Percentiles rank a stretch among this genome's conserved stretches.
These are phyloP conservation scores for Amazona ochrocephala DNA, from an alignment of 2,797 vertebrate genomes.

Conservation along the genomic window DNA sequence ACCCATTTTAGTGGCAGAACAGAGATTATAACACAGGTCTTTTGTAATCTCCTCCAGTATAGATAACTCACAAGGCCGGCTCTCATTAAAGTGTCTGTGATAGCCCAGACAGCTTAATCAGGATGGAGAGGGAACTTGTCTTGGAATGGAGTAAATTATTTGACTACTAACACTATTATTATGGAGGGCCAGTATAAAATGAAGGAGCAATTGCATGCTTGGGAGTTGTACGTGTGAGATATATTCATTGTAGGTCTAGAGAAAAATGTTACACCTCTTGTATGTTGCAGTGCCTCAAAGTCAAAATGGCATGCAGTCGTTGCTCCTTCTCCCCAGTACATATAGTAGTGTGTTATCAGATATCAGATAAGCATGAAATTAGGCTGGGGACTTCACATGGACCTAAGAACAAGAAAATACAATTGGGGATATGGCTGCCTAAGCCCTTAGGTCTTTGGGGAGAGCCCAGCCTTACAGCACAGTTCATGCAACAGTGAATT, in stretches of 20 bases:
- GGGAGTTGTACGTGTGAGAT: not conserved
- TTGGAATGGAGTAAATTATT: not conserved
- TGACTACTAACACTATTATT: not conserved
- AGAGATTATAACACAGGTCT: not conserved
- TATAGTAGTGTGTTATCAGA: not conserved
- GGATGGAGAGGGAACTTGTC: not conserved
- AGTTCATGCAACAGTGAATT: conserved; percentile 37
- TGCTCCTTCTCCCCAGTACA: not conserved
- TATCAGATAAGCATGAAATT: conserved; percentile 12
- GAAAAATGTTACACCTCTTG: not conserved
- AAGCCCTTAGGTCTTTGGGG: conserved; percentile 61
- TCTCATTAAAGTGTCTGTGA: not conserved
- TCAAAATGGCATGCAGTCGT: not conserved
- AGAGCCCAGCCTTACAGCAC: conserved; percentile 56
- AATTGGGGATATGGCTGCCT: conserved; percentile 68
- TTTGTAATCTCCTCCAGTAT: not conserved
- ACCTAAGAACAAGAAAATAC: conserved; percentile 62
- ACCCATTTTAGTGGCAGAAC: not conserved
- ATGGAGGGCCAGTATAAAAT: not conserved
- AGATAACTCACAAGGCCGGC: not conserved
- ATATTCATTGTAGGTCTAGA: not conserved
- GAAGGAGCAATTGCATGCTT: not conserved
- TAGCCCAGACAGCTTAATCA: not conserved
- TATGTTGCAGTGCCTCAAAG: conserved; percentile 6
- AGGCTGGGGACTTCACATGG: conserved; percentile 41